Base-by-base conservation (phyloP, 2,113 vertebrate species). In the Bagarius yarrelli region DNA sequence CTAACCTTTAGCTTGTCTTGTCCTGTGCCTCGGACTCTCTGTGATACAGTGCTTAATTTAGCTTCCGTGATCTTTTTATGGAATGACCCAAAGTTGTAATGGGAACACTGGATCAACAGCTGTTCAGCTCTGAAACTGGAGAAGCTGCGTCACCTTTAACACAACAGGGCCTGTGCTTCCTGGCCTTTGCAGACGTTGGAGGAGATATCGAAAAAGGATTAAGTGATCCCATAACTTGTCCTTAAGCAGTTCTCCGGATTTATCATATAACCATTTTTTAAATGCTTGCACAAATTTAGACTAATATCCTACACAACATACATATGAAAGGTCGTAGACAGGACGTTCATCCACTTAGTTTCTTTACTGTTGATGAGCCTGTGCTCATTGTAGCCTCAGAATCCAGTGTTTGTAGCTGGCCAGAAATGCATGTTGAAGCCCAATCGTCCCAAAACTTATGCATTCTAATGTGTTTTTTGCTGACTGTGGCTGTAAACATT, bases 61-160 rank as follows among this genome's bases (percentile, higher is more conserved):
- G 91, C 84, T 66, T 9, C 40, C 1, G 21, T 92, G 92, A 93
- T 92, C 93, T 93, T 92, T 91, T 87, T 91, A 80, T 89, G 89
- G 89, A 89, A 91, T 91, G 81, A 72, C 76, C 81, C 63, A 57
- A 59, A 69, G 80, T 59, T 87, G 80, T 82, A 53, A 84, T 76
- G 86, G 84, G 88, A 83, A 86, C 79, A 36, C 87, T 83, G 77
- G 23, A 71, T 87, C 83, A 85, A 83, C 90, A 93, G 91, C 91
- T 93, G 92, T 88, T 89, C 84, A 87, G 78, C 87, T 79, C 18
- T 93, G 92, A 91, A 93, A 93, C 85, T 73, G 84, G 91, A 94
- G 89, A 87, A 72, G 76, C 55, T 56, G 23, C 60, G 50, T 84
- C 83, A 79, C 67, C 64, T 32, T 76, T 78, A 82, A 75, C 72